Percentiles rank a stretch among this genome's conserved stretches.
Conservation (phyloP, 1,140 invertebrate genomes). For the Aphelenchoides avenae region DNA sequence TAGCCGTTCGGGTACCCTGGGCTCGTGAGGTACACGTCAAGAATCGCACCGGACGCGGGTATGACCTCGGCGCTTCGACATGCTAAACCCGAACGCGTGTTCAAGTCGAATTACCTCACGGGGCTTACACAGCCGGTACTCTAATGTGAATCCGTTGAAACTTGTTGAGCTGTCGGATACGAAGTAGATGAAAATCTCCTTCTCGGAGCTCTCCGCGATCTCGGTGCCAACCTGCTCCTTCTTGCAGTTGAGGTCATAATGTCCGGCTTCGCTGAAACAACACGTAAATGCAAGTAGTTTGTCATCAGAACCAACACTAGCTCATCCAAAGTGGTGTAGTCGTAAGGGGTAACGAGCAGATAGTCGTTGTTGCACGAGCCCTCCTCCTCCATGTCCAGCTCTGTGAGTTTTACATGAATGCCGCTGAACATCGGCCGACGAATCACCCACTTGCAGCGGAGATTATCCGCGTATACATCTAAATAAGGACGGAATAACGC, state of each 20-base stretch:
- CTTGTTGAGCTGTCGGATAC: conserved; percentile 38
- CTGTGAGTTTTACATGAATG: conserved; percentile 35
- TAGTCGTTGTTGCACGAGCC: conserved; percentile 46
- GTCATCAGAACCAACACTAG: too few relatives aligned
- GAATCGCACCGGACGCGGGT: conserved; percentile 16
- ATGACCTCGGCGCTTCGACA: conserved; percentile 48
- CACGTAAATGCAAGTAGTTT: too few relatives aligned
- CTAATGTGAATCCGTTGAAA: conserved; percentile 40
- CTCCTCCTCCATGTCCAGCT: conserved; percentile 47
- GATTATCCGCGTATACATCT: conserved; percentile 38
- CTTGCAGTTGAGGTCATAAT: conserved; percentile 30
- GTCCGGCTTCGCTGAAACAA: too few relatives aligned
- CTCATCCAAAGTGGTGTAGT: too few relatives aligned
- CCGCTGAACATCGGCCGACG: conserved; percentile 35
- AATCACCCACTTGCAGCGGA: conserved; percentile 47
- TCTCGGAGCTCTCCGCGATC: conserved; percentile 38
- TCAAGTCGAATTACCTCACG: not conserved
- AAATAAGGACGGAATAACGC: conserved; percentile 17
- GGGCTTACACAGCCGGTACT: conserved; percentile 37
- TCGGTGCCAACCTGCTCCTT: conserved; percentile 20
- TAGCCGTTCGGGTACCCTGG: conserved; percentile 41
- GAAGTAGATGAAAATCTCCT: conserved; percentile 42
- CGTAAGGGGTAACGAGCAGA: conserved; percentile 27
- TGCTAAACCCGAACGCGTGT: conserved; percentile 17
- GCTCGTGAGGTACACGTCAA: conserved; percentile 37